Base-by-base conservation (phyloP, 2,113 vertebrate genomes). In the Caracal caracal region DNA sequence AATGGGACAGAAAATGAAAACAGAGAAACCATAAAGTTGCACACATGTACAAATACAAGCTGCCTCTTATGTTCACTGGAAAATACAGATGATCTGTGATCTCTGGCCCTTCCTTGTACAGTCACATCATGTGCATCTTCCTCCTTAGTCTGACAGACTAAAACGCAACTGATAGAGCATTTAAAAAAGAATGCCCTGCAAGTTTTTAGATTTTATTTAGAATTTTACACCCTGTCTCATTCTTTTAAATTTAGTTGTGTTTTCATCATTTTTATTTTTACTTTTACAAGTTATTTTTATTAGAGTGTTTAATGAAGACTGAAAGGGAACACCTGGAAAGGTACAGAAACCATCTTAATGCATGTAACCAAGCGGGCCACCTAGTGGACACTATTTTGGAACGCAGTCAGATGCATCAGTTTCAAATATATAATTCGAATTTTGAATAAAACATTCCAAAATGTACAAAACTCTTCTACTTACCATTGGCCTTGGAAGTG, bases 401-500 rank as follows among this genome's bases (percentile, higher is more conserved):
- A 49, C 65, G 56, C 83, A 96, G 59, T 53, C 68, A 84, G 75
- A 87, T 26, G 15, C 40, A 35, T 51, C 71, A 33, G 22, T 79
- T 35, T 51, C 75, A 51, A 49, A 51, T n/a, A 49, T 78, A 51
- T 63, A 80, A 59, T 61, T 70, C 73, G 80, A 86, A 89, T 89
- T 93, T 63, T 81, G 13, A 92, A 95, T 33, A 61, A 88, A 90
- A 35, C 15, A 85, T 53, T 88, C 65, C 35, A 51, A 71, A 84
- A 76, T 24, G 11, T 47, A 85, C 68, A 70, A 81, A 68, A 93
- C 17, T 75, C n/a, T 82, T 82, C 40, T 85, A 99, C 99, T 99
- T 98, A 99, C 99, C 99, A 99, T 99, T 76, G 99, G 99, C 98
- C 99, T 99, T 88, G 99, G 99, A 94, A 99, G 99, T 51, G 99